phyloP scores from a whole-genome alignment of 2,888 invertebrate species.

The Eilema caniola region DNA sequence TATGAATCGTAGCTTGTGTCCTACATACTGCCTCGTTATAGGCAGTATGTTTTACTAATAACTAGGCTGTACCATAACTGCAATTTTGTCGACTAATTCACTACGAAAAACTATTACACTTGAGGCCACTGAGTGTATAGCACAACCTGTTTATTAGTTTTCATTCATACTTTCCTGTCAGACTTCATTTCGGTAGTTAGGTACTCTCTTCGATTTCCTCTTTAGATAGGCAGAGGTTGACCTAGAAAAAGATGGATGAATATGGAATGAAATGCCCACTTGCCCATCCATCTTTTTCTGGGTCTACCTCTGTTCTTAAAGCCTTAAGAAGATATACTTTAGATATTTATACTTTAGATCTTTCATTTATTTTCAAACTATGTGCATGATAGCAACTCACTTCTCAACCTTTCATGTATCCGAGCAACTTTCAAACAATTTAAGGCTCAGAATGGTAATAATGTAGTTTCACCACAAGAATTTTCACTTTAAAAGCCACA shows the following conservation, averaged over 20 bases:
- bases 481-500: background rate
- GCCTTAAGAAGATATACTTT: too few relatives aligned
- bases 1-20: background rate
- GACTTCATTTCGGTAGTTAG: too few relatives aligned
- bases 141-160: background rate
- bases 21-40: constrained; percentile 18
- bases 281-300: too few relatives aligned
- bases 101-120: constrained; percentile 30
- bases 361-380: too few relatives aligned
- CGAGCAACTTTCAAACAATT: background rate
- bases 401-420: background rate
- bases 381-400: too few relatives aligned
- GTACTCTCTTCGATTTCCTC: too few relatives aligned
- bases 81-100: constrained; percentile 27
- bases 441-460: background rate
- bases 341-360: too few relatives aligned
- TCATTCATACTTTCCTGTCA: too few relatives aligned
- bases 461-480: background rate
- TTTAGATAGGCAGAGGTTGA: too few relatives aligned
- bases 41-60: background rate
- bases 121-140: constrained; percentile 4
- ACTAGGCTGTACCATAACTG: constrained; percentile 21
- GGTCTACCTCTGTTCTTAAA: too few relatives aligned
- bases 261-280: too few relatives aligned
- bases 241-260: too few relatives aligned